A percentile compares a stretch with the other conserved stretches of the same genome.
Conservation (phyloP, 2,113 vertebrate species). For the Platysteira castanea region DNA sequence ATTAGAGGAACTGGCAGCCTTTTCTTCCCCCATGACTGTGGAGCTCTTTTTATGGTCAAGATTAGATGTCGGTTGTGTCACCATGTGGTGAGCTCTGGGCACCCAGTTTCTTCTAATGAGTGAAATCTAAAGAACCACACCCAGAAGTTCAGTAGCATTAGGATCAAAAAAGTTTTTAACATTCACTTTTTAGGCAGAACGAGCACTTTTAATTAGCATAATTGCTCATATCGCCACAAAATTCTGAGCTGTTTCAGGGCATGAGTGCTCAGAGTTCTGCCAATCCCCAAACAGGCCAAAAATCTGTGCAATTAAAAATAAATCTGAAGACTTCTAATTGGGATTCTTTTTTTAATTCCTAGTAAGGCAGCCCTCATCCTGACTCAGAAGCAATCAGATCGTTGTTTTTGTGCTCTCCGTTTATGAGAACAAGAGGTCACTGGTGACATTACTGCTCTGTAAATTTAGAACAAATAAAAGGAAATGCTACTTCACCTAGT, state of each 20-base stretch:
- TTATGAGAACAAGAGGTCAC: slow-evolving; percentile 57
- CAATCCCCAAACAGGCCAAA: not conserved
- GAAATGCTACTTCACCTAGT: slow-evolving; percentile 61
- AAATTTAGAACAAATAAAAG: slow-evolving; percentile 69
- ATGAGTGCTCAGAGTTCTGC: not conserved
- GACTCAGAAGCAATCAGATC: not conserved
- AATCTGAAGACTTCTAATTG: not conserved
- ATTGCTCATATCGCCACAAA: not conserved
- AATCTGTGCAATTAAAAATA: slow-evolving; percentile 7
- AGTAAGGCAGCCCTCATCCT: not conserved
- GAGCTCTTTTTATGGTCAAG: not conserved
- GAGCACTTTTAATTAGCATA: not conserved
- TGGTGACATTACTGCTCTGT: slow-evolving; percentile 45
- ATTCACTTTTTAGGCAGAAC: slow-evolving; percentile 7
- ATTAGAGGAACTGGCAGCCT: not conserved
- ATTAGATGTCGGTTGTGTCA: not conserved
- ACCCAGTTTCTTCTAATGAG: not conserved
- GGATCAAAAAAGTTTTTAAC: not conserved
- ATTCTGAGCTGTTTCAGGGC: not conserved
- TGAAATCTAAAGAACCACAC: not conserved
- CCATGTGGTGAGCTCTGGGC: not conserved
- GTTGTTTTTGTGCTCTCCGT: not conserved
- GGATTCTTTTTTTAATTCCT: not conserved
- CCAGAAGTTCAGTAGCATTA: not conserved
- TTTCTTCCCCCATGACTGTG: fast-evolving